Evolutionary conservation across 2,888 invertebrate genomes (phyloP).

Genomic region (Ceramica pisi): DNA sequence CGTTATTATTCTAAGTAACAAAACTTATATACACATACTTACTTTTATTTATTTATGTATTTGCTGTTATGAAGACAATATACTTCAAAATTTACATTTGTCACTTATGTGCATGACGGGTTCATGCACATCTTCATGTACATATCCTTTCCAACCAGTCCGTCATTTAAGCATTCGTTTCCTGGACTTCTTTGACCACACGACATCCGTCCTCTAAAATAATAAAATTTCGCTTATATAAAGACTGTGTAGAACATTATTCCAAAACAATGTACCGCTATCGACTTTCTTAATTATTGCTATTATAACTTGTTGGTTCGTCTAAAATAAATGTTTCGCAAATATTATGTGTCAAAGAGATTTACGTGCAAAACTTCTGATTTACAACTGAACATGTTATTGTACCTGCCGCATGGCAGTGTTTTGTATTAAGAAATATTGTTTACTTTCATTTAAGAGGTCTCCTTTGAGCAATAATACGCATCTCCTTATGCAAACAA

Average conservation of each 20-base stretch:
- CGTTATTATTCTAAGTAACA: no score
- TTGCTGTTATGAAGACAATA: no score
- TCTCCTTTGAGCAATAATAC: constrained; percentile 12
- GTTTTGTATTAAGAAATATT: constrained; percentile 40
- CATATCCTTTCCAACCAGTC: no score
- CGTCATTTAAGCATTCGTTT: no score
- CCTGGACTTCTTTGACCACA: no score
- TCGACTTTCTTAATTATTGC: constrained; percentile 2
- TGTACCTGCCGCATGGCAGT: constrained; percentile 16
- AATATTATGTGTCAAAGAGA: constrained; percentile 25
- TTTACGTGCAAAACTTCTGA: constrained; percentile 51
- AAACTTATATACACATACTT: no score
- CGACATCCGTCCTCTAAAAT: no score
- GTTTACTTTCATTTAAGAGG: constrained; percentile 19
- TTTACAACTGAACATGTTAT: constrained; percentile 32
- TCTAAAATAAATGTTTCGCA: constrained; percentile 12
- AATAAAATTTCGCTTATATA: not conserved
- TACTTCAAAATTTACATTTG: no score
- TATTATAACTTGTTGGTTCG: constrained; percentile 48
- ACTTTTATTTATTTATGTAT: no score
- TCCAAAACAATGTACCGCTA: constrained; percentile 4
- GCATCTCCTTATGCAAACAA: no score
- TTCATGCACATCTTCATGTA: no score
- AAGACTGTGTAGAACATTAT: not conserved
- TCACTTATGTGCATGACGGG: no score